Base-by-base conservation (phyloP, 2,113 vertebrate species). In the Hassar affinis region DNA sequence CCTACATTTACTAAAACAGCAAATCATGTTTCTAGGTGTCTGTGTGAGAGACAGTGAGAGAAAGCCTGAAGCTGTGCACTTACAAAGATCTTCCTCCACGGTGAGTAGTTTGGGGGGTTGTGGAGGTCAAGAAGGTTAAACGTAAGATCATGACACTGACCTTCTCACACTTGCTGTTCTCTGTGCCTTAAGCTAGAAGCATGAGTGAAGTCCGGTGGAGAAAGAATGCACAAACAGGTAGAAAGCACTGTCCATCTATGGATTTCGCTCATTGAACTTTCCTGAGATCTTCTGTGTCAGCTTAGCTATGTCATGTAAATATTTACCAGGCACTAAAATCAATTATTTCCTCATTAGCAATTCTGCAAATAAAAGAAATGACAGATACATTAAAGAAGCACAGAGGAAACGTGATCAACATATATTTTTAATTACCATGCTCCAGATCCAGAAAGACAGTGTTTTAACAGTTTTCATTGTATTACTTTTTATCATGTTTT, bases 71-170 rank as follows among this genome's bases (percentile, higher is more conserved):
- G 85, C 76, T 71, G 47, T 85, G 35, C 80, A 78, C 82, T 84
- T 57, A 66, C 15, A 54, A 18, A 6, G 45, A 71, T 54, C 35
- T 77, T 59, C 5, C n/a, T 56, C 38, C 51, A 27, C 54, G 42
- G 18, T 74, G 68, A 61, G 68, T 80, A 61, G 38, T 47, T 66
- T 61, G 10, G 66, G 47, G 42, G 11, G 8, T 18, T 82, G 33
- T 81, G 27, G n/a, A 85, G 82, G 82, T 88, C 87, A 82, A 45
- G n/a, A 52, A 66, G 79, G 85, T 85, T 85, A 86, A 84, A 76
- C 80, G 57, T 54, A 80, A 87, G 89, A 85, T 88, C 87, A 78
- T 87, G 87, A 85, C 80, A 75, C 80, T 84, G 79, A 87, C 82
- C 83, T 72, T 51, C 68, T 88, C 54, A 86, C 49, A 80, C 81